A percentile compares a stretch with the other conserved stretches of the same genome.
Conservation (phyloP, 2,113 vertebrate species). For the Ochotona princeps region DNA sequence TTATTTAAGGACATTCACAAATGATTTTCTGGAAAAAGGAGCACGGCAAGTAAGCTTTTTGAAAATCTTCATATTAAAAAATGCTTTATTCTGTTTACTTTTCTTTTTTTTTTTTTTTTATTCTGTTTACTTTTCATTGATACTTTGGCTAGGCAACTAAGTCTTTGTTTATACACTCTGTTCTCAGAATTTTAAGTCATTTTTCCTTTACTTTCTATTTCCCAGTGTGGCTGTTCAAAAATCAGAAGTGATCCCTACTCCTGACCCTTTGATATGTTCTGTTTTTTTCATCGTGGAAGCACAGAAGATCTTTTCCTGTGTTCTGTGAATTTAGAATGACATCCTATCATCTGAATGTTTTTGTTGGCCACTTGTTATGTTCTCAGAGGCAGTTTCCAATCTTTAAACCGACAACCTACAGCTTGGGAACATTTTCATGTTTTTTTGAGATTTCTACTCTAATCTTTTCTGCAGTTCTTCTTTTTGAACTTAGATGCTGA, state of each 20-base stretch:
- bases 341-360: background rate
- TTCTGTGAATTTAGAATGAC: conserved; percentile 17
- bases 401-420: background rate
- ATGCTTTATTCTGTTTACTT: background rate
- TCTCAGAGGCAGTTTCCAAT: background rate
- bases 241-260: background rate
- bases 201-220: background rate
- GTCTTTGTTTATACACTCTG: background rate
- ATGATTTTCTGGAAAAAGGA: background rate
- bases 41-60: background rate
- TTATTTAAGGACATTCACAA: background rate
- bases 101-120: too few species aligned
- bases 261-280: background rate
- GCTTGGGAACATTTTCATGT: background rate
- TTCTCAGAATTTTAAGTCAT: background rate
- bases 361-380: background rate
- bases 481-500: background rate
- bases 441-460: background rate
- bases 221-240: background rate
- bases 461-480: background rate
- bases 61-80: background rate
- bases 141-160: background rate
- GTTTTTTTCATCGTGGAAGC: background rate
- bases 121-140: background rate
- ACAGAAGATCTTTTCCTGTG: background rate